A percentile compares a stretch with the other conserved stretches of the same genome.
These are phyloP conservation scores for Platygyra sinensis DNA, from an alignment of 64 coral and sea anemone species.

Conservation along the genomic window DNA sequence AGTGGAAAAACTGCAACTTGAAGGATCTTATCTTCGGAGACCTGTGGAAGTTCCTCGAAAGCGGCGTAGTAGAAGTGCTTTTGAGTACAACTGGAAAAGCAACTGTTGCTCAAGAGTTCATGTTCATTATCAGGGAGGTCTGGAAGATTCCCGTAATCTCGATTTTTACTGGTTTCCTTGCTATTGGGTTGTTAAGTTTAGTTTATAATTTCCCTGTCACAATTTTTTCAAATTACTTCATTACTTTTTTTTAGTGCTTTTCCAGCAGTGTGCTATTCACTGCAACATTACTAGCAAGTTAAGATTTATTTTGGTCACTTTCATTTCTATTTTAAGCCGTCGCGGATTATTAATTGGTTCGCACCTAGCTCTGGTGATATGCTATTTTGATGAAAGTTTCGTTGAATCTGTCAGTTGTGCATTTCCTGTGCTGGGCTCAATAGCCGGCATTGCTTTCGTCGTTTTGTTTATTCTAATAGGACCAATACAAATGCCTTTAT, in stretches of 20 bases:
- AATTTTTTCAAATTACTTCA: background rate
- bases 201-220: background rate
- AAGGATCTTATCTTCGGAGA: constrained; percentile 47
- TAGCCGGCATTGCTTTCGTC: background rate
- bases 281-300: background rate
- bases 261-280: no score
- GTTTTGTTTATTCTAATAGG: background rate
- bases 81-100: background rate
- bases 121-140: background rate
- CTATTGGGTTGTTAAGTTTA: no score
- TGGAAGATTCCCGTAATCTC: no score
- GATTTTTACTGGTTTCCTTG: no score
- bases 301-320: background rate
- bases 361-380: background rate
- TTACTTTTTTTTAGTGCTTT: no score
- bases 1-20: constrained; percentile 21
- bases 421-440: background rate
- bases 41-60: constrained; percentile 16
- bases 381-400: background rate
- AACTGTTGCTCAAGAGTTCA: background rate
- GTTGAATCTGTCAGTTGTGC: no score
- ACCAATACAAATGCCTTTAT: background rate
- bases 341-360: background rate
- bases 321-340: background rate
- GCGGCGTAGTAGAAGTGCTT: background rate